phyloP scores from a whole-genome alignment of 92 coral and sea anemone genomes.

The Meandrina meandrites region DNA sequence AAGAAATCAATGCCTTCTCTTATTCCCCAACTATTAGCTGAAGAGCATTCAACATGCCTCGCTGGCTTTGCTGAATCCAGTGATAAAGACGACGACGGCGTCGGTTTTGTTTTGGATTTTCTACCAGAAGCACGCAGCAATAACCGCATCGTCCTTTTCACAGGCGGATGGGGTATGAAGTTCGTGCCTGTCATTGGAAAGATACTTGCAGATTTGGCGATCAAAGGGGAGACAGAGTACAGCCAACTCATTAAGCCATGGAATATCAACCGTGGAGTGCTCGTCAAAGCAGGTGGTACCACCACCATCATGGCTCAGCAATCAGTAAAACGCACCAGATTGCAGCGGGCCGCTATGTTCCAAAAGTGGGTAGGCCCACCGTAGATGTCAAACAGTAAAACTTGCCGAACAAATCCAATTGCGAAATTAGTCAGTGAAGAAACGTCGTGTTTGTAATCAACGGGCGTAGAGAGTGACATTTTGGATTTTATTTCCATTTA shows the following conservation, averaged over 20 bases:
- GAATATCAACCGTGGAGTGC: constrained; percentile 53
- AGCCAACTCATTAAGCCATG: constrained; percentile 47
- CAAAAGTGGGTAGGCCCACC: constrained; percentile 38
- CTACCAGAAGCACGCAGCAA: constrained; percentile 39
- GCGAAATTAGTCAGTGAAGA: constrained; percentile 28
- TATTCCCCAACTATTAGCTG: background rate
- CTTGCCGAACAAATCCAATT: background rate
- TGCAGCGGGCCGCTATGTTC: constrained; percentile 35
- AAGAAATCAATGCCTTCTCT: constrained; percentile 47
- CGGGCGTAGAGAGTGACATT: too few species aligned
- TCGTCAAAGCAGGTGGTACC: constrained; percentile 11
- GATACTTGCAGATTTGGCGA: constrained; percentile 55
- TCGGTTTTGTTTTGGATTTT: constrained; percentile 54
- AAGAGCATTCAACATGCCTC: constrained; percentile 37
- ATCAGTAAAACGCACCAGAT: constrained; percentile 21
- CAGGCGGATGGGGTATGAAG: constrained; percentile 61
- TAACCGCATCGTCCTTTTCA: constrained; percentile 54
- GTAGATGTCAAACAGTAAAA: background rate
- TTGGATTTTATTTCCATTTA: constrained; percentile 16
- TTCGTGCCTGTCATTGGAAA: constrained; percentile 57
- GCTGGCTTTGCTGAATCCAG: constrained; percentile 54
- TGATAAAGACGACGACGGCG: constrained; percentile 36
- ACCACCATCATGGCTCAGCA: constrained; percentile 33
- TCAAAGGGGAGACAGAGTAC: constrained; percentile 42
- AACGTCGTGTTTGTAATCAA: constrained; percentile 8